A percentile compares a stretch with the other conserved stretches of the same genome.
Conservation (phyloP, 1,140 invertebrate genomes). For the Uloborus diversus region DNA sequence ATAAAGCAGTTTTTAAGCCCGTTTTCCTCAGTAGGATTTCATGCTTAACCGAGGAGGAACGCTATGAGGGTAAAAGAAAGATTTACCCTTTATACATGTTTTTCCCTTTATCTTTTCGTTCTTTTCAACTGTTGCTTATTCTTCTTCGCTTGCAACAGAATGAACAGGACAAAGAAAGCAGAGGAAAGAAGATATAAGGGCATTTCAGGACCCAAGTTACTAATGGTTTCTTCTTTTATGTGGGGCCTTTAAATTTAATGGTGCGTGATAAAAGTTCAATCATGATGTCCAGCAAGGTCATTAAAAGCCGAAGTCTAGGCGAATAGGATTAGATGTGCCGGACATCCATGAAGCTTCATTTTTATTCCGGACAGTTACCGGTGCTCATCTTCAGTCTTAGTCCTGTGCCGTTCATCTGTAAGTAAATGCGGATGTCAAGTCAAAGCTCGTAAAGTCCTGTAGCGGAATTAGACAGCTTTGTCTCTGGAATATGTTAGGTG, state of each 20-base stretch:
- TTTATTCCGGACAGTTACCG: constrained; percentile 17
- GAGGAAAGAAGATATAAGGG: not conserved
- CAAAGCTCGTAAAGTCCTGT: too few relatives aligned
- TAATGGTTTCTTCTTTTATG: constrained; percentile 44
- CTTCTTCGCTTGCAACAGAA: not conserved
- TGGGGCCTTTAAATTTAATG: constrained; percentile 55
- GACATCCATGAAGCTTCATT: constrained; percentile 19
- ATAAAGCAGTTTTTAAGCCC: constrained; percentile 38
- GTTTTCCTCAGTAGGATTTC: constrained; percentile 46
- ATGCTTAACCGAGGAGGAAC: constrained; percentile 34
- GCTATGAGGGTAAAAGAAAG: constrained; percentile 33
- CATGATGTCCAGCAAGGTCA: constrained; percentile 53
- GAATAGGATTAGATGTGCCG: constrained; percentile 40
- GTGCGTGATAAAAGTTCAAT: constrained; percentile 54
- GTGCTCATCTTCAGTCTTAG: constrained; percentile 1
- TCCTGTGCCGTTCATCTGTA: too few relatives aligned
- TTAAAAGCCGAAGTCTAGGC: constrained; percentile 32
- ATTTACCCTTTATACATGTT: constrained; percentile 19
- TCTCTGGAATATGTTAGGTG: too few relatives aligned
- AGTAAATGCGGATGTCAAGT: too few relatives aligned
- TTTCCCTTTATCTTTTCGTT: not conserved
- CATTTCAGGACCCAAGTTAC: too few relatives aligned
- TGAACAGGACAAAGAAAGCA: constrained; percentile 24
- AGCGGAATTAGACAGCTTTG: too few relatives aligned
- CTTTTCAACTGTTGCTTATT: constrained; percentile 39